These are phyloP conservation scores for Chirona hameri DNA, from an alignment of 2,888 invertebrate species.

Conservation along the genomic window DNA sequence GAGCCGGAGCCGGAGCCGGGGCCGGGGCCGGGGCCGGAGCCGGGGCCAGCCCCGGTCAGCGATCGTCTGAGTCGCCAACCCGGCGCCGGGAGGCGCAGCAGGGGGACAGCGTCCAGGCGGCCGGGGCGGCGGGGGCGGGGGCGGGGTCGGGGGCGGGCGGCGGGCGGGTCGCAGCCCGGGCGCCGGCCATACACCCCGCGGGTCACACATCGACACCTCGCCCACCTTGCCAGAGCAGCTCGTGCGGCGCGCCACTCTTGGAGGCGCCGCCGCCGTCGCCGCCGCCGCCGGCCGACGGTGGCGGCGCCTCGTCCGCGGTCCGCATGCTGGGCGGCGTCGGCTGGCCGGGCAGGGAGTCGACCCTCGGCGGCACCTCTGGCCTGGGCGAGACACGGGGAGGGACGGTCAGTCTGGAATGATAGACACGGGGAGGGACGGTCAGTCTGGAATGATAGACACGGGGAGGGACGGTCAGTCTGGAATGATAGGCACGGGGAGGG, in stretches of 20 bases:
- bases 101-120: no score
- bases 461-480: neutral
- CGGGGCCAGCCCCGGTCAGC: no score
- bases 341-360: constrained; percentile 3
- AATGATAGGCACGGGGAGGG: no score
- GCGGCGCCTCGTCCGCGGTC: neutral
- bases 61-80: no score
- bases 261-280: neutral
- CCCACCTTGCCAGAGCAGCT: constrained; percentile 1
- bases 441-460: neutral
- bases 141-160: neutral
- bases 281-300: neutral
- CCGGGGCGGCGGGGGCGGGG: neutral
- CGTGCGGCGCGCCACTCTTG: neutral
- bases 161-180: neutral
- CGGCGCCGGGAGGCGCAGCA: no score
- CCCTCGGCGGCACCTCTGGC: constrained; percentile 22
- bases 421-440: neutral
- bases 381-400: neutral
- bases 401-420: neutral
- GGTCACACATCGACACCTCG: neutral
- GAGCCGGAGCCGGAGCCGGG: no score
- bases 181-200: neutral
- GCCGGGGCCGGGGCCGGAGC: no score
- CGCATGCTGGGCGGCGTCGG: neutral